Evolutionary conservation across 2,113 vertebrate genomes (phyloP).

Genomic region (Thunnus maccoyii): DNA sequence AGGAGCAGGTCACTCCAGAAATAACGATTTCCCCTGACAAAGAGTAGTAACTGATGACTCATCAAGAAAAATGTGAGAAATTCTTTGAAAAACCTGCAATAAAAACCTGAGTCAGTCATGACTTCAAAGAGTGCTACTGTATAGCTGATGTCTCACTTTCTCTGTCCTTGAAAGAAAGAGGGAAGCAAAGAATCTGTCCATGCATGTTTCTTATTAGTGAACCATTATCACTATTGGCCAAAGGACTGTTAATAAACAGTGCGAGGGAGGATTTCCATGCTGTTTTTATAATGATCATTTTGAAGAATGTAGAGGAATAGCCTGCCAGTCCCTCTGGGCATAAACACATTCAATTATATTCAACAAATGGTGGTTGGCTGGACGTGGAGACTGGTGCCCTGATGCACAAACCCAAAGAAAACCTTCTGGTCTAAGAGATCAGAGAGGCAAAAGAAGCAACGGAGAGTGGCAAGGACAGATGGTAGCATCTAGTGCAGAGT

Average conservation of each 20-base stretch:
- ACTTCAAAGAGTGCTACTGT: constrained; percentile 31
- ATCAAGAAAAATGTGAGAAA: constrained; percentile 18
- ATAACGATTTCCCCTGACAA: constrained; percentile 23
- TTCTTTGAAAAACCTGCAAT: constrained; percentile 28
- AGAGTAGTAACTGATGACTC: constrained; percentile 39
- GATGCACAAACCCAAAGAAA: constrained; percentile 45
- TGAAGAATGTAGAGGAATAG: constrained; percentile 38
- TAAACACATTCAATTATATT: constrained; percentile 61
- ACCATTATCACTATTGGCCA: constrained; percentile 28
- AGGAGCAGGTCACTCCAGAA: constrained; percentile 2
- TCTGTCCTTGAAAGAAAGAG: constrained; percentile 45
- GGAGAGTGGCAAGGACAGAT: constrained; percentile 34
- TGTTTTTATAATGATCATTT: constrained; percentile 55
- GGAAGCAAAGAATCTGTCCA: neutral
- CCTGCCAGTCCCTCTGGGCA: constrained; percentile 29
- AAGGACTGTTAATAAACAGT: constrained; percentile 42
- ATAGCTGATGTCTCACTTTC: constrained; percentile 35
- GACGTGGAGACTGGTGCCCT: constrained; percentile 8
- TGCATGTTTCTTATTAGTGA: constrained; percentile 10
- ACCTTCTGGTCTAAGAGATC: constrained; percentile 30
- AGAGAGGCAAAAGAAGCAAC: constrained; percentile 1
- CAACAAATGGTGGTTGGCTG: constrained; percentile 45
- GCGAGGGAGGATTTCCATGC: constrained; percentile 40
- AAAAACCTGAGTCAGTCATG: constrained; percentile 30
- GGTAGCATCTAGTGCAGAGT: neutral